Evolutionary conservation across 2,888 invertebrate species (phyloP).

Genomic region (Syrphus vitripennis): DNA sequence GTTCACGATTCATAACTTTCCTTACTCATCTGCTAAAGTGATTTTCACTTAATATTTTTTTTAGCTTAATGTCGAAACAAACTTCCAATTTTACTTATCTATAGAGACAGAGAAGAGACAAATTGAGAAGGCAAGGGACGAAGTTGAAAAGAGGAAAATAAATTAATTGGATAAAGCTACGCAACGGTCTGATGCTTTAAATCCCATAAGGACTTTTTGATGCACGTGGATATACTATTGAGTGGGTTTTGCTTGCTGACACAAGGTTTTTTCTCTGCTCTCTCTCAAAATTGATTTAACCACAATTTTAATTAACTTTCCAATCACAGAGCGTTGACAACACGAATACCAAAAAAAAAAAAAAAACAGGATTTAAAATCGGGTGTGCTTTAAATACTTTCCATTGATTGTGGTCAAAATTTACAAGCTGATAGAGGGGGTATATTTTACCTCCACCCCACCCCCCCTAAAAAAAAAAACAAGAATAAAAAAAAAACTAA

Average conservation of each 20-base stretch:
- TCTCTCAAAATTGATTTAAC: slow-evolving; percentile 61
- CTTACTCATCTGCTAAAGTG: neutral
- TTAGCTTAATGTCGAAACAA: neutral
- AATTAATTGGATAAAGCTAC: slow-evolving; percentile 33
- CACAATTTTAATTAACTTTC: slow-evolving; percentile 68
- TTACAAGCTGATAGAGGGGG: neutral
- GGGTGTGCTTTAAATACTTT: slow-evolving; percentile 23
- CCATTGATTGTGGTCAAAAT: slow-evolving; percentile 27
- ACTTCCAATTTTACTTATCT: neutral
- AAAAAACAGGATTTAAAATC: slow-evolving; percentile 35
- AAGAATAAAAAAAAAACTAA: slow-evolving; percentile 15
- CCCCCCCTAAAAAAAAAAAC: neutral
- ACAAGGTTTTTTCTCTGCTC: neutral
- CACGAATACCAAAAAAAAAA: slow-evolving; percentile 17
- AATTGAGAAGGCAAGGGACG: neutral
- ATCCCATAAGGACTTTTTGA: slow-evolving; percentile 6
- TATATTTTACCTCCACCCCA: neutral
- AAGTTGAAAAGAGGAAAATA: neutral
- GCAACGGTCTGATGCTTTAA: slow-evolving; percentile 26
- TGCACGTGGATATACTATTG: slow-evolving; percentile 28
- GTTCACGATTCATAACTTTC: neutral
- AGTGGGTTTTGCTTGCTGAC: slow-evolving; percentile 14
- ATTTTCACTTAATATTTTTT: slow-evolving; percentile 8
- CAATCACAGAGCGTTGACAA: slow-evolving; percentile 62
- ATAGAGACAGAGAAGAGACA: neutral